Evolutionary conservation across 2,888 invertebrate genomes (phyloP).

Genomic region (Drosophila engyochracea): DNA sequence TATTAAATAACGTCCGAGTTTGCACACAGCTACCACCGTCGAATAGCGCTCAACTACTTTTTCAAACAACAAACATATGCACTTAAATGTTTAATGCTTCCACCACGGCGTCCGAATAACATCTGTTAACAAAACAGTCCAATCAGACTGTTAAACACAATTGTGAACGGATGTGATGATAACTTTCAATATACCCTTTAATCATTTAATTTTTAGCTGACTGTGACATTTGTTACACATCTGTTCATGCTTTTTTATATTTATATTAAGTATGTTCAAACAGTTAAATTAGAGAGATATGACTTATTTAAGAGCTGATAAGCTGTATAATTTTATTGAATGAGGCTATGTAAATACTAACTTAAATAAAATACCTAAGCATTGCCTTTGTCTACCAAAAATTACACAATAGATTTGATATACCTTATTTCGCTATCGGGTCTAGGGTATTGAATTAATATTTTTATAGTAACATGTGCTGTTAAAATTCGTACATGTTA

Average conservation of each 20-base stretch:
- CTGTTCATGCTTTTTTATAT: neutral
- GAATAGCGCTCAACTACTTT: slow-evolving; percentile 46
- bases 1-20: slow-evolving; percentile 24
- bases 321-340: neutral
- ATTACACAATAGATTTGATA: neutral
- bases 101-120: slow-evolving; percentile 58
- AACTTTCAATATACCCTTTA: slow-evolving; percentile 21
- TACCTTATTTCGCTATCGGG: neutral
- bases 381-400: neutral
- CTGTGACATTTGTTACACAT: neutral
- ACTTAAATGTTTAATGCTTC: slow-evolving; percentile 42
- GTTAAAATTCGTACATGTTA: neutral
- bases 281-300: neutral
- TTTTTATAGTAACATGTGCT: slow-evolving; percentile 5
- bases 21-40: slow-evolving; percentile 28
- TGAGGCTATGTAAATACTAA: neutral
- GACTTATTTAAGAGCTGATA: neutral
- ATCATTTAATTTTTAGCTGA: no score
- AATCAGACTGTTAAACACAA: slow-evolving; percentile 47
- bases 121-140: slow-evolving; percentile 49
- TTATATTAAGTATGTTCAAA: neutral
- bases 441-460: neutral
- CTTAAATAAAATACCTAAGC: neutral
- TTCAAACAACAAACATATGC: slow-evolving; percentile 48
- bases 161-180: neutral